A percentile compares a stretch with the other conserved stretches of the same genome.
phyloP scores from a whole-genome alignment of 2,797 vertebrate species.

The Adrianichthys oophorus region DNA sequence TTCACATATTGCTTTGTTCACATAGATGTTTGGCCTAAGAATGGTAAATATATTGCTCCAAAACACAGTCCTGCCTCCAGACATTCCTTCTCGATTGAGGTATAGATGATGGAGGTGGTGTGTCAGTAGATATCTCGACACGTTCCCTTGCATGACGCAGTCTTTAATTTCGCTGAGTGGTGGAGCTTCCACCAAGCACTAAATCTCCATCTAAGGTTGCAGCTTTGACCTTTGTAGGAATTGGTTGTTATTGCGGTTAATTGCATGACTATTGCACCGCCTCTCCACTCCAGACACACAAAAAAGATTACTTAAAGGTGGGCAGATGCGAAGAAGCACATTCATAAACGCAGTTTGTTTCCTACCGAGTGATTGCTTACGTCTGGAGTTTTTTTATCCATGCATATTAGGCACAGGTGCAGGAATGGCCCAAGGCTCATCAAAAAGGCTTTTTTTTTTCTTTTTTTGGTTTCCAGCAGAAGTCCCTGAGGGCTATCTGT shows the following conservation, averaged over 20 bases:
- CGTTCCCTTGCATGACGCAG: too few species aligned
- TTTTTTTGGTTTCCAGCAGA: conserved; percentile 25
- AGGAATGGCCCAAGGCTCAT: conserved; percentile 54
- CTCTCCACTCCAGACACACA: neutral
- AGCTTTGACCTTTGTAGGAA: conserved; percentile 3
- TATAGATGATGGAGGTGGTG: too few species aligned
- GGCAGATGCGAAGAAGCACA: conserved; percentile 6
- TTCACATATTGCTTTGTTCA: too few species aligned
- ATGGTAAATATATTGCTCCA: too few species aligned
- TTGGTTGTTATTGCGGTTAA: neutral
- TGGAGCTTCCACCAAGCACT: neutral
- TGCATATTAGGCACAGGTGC: conserved; percentile 67
- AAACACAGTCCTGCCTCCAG: too few species aligned
- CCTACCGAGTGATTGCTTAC: conserved; percentile 41
- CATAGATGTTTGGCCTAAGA: too few species aligned
- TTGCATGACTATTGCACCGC: neutral
- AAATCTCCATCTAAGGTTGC: conserved; percentile 1
- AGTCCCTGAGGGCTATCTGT: conserved; percentile 51
- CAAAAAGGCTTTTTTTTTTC: conserved; percentile 53
- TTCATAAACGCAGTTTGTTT: conserved; percentile 2
- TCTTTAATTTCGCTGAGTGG: too few species aligned
- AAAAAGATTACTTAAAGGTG: conserved; percentile 1
- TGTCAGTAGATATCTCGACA: too few species aligned
- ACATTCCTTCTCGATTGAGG: too few species aligned
- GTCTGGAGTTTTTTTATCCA: conserved; percentile 36